These are phyloP conservation scores for Lethrus apterus DNA, from an alignment of 1,140 invertebrate species.

Conservation along the genomic window DNA sequence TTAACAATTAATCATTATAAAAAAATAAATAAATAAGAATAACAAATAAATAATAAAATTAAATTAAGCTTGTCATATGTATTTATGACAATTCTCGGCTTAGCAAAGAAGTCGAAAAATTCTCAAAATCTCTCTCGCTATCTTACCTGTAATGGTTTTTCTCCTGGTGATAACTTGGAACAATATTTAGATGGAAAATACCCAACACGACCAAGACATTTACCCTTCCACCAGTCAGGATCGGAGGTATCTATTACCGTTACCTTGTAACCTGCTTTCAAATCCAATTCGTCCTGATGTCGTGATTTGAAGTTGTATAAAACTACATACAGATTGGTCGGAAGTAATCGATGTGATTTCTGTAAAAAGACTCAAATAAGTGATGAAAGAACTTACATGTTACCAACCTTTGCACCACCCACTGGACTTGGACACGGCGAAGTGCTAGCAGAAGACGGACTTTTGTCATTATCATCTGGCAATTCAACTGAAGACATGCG, in stretches of 20 bases:
- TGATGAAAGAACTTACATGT: not conserved
- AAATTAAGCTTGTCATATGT: no score
- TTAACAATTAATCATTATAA: no score
- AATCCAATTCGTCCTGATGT: constrained; percentile 87
- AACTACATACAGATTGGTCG: constrained; percentile 89
- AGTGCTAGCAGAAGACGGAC: constrained; percentile 81
- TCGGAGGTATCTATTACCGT: constrained; percentile 91
- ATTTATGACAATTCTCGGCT: no score
- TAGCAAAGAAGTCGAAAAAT: no score
- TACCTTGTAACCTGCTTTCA: constrained; percentile 92
- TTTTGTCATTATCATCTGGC: constrained; percentile 86
- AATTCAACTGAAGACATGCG: constrained; percentile 87
- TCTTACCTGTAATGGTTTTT: constrained; percentile 81
- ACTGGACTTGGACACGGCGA: constrained; percentile 87
- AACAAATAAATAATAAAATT: no score
- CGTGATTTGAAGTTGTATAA: constrained; percentile 92
- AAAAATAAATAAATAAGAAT: no score
- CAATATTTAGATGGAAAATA: constrained; percentile 95
- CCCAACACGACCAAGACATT: constrained; percentile 83
- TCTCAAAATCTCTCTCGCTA: no score
- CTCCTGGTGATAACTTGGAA: constrained; percentile 79
- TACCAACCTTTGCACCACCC: constrained; percentile 40
- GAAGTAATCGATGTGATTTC: constrained; percentile 77
- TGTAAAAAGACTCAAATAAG: constrained; percentile 41
- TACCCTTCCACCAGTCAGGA: constrained; percentile 96